Base-by-base conservation (phyloP, 2,113 vertebrate genomes). In the Spilogale gracilis region DNA sequence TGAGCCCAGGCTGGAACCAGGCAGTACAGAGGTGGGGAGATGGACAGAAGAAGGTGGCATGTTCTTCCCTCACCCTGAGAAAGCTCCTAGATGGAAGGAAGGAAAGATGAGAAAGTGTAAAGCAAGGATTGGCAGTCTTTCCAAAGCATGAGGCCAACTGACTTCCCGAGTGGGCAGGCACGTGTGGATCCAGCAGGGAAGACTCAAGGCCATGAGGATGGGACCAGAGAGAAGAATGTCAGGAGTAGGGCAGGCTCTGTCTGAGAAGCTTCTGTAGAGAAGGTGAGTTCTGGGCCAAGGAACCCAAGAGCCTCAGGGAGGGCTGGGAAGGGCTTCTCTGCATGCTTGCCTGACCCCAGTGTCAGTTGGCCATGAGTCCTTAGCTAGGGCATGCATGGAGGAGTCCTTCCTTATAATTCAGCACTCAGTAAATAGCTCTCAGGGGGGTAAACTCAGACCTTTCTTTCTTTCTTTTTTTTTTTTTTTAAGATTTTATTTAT, bases 1-100 rank as follows among this genome's bases (percentile, higher is more conserved):
- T 10, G 54, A 52, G 45, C 25, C 71, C 85, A 54, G 60, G 18
- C 32, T n/a, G 89, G 71, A 25, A 16, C 43, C 38, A 65, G 38
- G 63, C 12, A 43, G 58, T 20, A 6, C 0, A 1, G 12, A 4
- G 8, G 0, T 4, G 74, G 87, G 52, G 67, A 25, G 52, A 18
- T 14, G 5, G 76, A 17, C 52, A 50, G 58, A 38, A 27, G 30
- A 58, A 63, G 2, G 50, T 7, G 23, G n/a, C n/a, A 0, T 43
- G 52, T 25, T 73, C 25, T 60, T 23, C 38, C 13, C 20, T 38
- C 54, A n/a, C 12, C 21, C 20, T 32, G 32, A 43, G 56, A 71
- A 56, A 81, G 50, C 30, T 20, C 56, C 14, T 2, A 7, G 38
- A 5, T 50, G 85, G 50, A 50, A 4, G 18, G 61, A 43, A 16